Evolutionary conservation across 2,113 vertebrate species (phyloP).

Genomic region (Erinaceus europaeus): DNA sequence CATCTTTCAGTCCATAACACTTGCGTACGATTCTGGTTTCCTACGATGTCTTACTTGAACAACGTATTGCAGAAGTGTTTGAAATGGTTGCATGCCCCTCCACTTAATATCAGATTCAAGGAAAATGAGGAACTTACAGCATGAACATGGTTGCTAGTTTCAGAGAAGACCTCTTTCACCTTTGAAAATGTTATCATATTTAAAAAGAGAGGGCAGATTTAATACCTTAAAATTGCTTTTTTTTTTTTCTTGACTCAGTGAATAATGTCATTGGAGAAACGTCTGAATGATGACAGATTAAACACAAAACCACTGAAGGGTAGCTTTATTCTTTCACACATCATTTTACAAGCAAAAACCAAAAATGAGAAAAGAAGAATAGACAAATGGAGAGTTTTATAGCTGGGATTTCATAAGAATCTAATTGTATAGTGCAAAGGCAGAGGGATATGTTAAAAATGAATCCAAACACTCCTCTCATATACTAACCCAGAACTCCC

Average conservation of each 20-base stretch:
- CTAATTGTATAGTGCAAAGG: conserved; percentile 6
- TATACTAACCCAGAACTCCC: not conserved
- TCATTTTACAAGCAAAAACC: conserved; percentile 38
- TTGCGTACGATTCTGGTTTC: not conserved
- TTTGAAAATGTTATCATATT: conserved; percentile 56
- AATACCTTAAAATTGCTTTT: not conserved
- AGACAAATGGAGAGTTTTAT: not conserved
- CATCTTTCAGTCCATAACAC: not conserved
- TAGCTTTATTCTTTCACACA: conserved; percentile 42
- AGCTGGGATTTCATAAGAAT: conserved; percentile 1
- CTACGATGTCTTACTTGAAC: not conserved
- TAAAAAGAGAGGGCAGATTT: conserved; percentile 42
- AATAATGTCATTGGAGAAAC: conserved; percentile 43
- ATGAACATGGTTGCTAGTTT: conserved; percentile 50
- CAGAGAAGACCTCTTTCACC: conserved; percentile 41
- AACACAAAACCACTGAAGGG: conserved; percentile 16
- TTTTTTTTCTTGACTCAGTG: conserved; percentile 22
- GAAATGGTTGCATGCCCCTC: not conserved
- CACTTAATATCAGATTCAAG: conserved; percentile 40
- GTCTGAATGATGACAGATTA: conserved; percentile 25
- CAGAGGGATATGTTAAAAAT: not conserved
- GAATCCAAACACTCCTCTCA: not conserved
- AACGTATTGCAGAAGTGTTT: not conserved
- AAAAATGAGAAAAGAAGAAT: conserved; percentile 17
- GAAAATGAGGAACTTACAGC: conserved; percentile 31